These are phyloP conservation scores for Actias luna DNA, from an alignment of 2,888 invertebrate species.

Conservation along the genomic window DNA sequence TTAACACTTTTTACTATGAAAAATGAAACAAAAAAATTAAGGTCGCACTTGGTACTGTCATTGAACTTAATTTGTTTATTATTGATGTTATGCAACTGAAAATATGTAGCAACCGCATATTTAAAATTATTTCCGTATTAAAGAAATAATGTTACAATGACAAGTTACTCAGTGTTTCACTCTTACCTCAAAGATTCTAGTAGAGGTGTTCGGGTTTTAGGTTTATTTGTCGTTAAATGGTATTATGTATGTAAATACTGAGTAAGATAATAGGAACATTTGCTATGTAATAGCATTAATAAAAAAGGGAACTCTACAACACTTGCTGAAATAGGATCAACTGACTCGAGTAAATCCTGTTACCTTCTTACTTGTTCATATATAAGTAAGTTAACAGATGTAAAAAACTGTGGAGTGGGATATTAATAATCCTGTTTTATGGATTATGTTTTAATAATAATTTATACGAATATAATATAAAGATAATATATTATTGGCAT, in stretches of 20 bases:
- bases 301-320: background rate
- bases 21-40: background rate
- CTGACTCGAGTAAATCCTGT: slow-evolving; percentile 7
- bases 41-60: background rate
- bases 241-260: background rate
- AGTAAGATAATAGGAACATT: background rate
- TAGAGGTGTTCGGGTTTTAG: background rate
- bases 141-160: background rate
- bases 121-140: background rate
- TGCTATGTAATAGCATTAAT: background rate
- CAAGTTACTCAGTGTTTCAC: background rate
- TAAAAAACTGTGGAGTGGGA: background rate
- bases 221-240: no score
- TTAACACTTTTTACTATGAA: background rate
- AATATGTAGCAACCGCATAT: background rate
- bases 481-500: no score
- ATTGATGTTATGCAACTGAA: background rate
- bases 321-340: slow-evolving; percentile 1
- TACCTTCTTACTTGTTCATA: background rate
- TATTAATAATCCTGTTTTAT: background rate
- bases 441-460: no score
- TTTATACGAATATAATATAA: no score
- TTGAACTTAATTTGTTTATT: no score
- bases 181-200: background rate
- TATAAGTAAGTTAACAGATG: background rate